These are phyloP conservation scores for Uloborus plumipes DNA, from an alignment of 2,888 invertebrate species.

Conservation along the genomic window DNA sequence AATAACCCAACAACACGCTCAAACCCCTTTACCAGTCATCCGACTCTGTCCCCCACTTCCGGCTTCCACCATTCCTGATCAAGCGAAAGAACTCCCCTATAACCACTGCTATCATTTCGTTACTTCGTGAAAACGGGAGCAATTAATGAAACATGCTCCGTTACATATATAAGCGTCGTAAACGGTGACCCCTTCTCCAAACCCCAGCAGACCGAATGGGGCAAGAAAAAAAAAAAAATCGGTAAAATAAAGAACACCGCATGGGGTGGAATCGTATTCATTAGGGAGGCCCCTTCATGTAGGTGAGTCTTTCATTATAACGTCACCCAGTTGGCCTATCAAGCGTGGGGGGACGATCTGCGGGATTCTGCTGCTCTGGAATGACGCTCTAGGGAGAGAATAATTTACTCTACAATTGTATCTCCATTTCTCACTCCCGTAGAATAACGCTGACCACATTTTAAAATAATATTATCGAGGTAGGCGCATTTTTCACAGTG, in stretches of 20 bases:
- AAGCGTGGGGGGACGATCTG: constrained; percentile 19
- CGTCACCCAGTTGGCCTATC: constrained; percentile 47
- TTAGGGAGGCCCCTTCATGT: constrained; percentile 44
- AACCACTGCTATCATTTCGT: not conserved
- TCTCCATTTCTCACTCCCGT: too few species aligned
- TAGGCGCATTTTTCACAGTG: too few species aligned
- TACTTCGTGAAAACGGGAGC: constrained; percentile 23
- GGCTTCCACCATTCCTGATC: too few species aligned
- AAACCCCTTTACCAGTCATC: too few species aligned
- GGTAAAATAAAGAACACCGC: constrained; percentile 36
- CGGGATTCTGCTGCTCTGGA: constrained; percentile 37
- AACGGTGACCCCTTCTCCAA: not conserved
- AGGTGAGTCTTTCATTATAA: constrained; percentile 55
- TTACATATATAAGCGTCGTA: constrained; percentile 1
- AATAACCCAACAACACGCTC: too few species aligned
- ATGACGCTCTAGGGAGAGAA: constrained; percentile 23
- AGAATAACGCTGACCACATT: too few species aligned
- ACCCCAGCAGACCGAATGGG: constrained; percentile 9
- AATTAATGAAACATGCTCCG: constrained; percentile 36
- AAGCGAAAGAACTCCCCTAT: too few species aligned
- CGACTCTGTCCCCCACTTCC: too few species aligned
- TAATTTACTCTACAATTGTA: not conserved
- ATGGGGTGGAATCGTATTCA: constrained; percentile 44
- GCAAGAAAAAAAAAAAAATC: not conserved
- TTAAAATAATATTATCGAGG: too few species aligned